Percentiles rank a stretch among this genome's conserved stretches.
phyloP scores from a whole-genome alignment of 2,113 vertebrate genomes.

The Pseudorectes ferrugineus region DNA sequence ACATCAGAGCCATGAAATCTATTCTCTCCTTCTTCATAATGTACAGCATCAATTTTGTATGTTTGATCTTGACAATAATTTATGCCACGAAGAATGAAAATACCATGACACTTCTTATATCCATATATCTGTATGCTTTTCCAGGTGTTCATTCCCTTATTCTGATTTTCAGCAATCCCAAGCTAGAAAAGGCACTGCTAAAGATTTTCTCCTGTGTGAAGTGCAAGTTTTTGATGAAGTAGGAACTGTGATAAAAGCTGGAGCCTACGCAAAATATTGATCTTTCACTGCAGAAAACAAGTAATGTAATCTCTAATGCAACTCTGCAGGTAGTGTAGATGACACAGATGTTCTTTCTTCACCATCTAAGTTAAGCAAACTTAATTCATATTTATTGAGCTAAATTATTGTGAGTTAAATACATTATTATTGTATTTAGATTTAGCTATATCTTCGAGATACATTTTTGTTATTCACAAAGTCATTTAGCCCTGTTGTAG shows the following conservation, averaged over 20 bases:
- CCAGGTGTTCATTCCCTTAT: background rate
- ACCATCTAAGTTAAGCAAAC: background rate
- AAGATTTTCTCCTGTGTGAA: background rate
- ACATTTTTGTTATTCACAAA: too few relatives aligned
- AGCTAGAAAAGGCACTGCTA: background rate
- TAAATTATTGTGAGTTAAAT: too few relatives aligned
- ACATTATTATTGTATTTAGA: too few relatives aligned
- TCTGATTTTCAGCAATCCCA: slow-evolving; percentile 5
- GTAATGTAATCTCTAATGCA: background rate
- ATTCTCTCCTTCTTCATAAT: background rate
- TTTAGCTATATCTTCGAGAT: background rate
- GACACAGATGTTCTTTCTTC: background rate
- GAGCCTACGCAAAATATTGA: background rate
- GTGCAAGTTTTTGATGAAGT: background rate
- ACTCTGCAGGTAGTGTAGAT: background rate
- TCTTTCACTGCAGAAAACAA: background rate
- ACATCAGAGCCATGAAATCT: background rate
- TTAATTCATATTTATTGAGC: background rate
- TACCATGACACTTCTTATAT: accelerated
- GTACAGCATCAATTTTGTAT: background rate
- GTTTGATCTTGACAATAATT: background rate
- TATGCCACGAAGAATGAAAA: accelerated
- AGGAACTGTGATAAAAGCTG: background rate
- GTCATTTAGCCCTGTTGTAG: background rate
- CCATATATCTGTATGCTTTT: background rate